Evolutionary conservation across 2,888 invertebrate genomes (phyloP).

Genomic region (Dioctria linearis): DNA sequence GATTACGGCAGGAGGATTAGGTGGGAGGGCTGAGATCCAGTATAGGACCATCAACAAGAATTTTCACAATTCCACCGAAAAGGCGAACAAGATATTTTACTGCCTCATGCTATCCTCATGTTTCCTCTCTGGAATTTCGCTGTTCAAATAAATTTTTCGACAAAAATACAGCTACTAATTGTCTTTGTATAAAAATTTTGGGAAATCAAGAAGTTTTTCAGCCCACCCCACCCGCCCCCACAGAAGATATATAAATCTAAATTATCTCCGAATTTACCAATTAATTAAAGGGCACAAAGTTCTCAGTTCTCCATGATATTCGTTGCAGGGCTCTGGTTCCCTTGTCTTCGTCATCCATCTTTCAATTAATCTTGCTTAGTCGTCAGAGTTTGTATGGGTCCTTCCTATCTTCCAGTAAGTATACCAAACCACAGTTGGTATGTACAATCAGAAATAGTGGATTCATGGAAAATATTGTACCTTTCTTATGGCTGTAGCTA

Average conservation of each 20-base stretch:
- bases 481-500: too few relatives aligned
- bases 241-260: constrained; percentile 8
- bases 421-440: too few relatives aligned
- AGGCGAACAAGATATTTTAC: too few relatives aligned
- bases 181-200: constrained; percentile 17
- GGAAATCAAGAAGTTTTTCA: background rate
- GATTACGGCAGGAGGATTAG: background rate
- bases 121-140: too few relatives aligned
- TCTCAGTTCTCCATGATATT: background rate
- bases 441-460: too few relatives aligned
- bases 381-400: constrained; percentile 27
- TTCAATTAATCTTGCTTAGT: constrained; percentile 38
- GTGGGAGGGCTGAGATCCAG: background rate
- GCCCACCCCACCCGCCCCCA: background rate
- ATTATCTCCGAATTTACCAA: constrained; percentile 35
- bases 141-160: too few relatives aligned
- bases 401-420: too few relatives aligned
- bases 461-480: too few relatives aligned
- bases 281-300: constrained; percentile 11
- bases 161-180: too few relatives aligned
- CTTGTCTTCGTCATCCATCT: constrained; percentile 27
- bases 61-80: too few relatives aligned
- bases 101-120: too few relatives aligned
- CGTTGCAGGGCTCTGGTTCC: background rate
- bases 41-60: too few relatives aligned